Evolutionary conservation across 2,888 invertebrate species (phyloP).

Genomic region (Drosophila mettleri): DNA sequence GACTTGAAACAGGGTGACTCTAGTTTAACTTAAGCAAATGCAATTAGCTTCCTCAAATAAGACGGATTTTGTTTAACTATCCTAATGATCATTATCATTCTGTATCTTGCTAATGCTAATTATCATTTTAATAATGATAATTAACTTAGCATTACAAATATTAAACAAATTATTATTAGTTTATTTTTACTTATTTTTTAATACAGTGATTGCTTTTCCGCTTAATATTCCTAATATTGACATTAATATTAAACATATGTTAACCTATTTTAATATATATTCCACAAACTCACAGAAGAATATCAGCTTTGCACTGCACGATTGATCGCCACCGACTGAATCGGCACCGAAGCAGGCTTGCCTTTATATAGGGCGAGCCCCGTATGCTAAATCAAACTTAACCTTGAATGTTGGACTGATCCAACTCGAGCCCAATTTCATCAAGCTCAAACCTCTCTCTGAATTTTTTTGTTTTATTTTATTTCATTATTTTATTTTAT

Average conservation of each 20-base stretch:
- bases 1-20: slow-evolving; percentile 29
- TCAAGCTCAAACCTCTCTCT: too few relatives aligned
- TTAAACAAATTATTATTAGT: too few relatives aligned
- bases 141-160: too few relatives aligned
- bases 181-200: too few relatives aligned
- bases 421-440: neutral
- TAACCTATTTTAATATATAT: neutral
- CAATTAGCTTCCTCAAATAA: too few relatives aligned
- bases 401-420: too few relatives aligned
- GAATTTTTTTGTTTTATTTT: neutral
- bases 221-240: too few relatives aligned
- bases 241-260: too few relatives aligned
- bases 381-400: neutral
- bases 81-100: neutral
- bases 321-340: neutral
- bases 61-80: too few relatives aligned
- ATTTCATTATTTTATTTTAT: neutral
- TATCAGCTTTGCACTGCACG: neutral
- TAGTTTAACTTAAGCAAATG: neutral
- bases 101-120: too few relatives aligned
- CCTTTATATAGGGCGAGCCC: neutral
- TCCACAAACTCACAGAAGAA: neutral
- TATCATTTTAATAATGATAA: too few relatives aligned
- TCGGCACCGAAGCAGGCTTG: neutral
- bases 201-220: too few relatives aligned